These are phyloP conservation scores for Dynastes tityus DNA, from an alignment of 2,888 invertebrate genomes.

Conservation along the genomic window DNA sequence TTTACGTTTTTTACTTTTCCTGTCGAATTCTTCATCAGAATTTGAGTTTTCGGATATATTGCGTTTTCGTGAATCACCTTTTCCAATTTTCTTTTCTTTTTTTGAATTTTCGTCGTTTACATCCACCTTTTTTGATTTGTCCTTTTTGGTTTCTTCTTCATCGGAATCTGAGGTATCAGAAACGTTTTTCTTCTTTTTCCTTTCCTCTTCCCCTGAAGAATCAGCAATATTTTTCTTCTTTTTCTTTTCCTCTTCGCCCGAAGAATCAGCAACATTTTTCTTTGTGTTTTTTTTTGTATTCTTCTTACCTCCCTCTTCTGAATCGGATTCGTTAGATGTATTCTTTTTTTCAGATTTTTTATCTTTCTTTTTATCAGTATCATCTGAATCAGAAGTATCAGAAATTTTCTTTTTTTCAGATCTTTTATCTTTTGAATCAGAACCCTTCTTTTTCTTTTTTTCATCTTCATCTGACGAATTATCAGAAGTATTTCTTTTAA, in stretches of 20 bases:
- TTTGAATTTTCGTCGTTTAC: slow-evolving; percentile 42
- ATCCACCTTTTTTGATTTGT: slow-evolving; percentile 49
- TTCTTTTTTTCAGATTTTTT: slow-evolving; percentile 62
- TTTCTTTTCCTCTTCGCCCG: slow-evolving; percentile 48
- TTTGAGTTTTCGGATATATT: slow-evolving; percentile 53
- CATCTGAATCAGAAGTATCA: slow-evolving; percentile 60
- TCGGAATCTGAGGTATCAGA: slow-evolving; percentile 57
- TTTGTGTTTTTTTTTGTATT: slow-evolving; percentile 47
- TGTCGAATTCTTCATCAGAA: slow-evolving; percentile 44
- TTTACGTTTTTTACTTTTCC: slow-evolving; percentile 48
- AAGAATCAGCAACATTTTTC: slow-evolving; percentile 46
- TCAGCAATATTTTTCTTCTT: slow-evolving; percentile 49
- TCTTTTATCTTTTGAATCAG: slow-evolving; percentile 55
- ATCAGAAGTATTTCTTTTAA: slow-evolving; percentile 16
- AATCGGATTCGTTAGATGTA: slow-evolving; percentile 45
- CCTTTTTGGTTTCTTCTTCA: slow-evolving; percentile 39
- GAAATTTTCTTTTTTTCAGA: slow-evolving; percentile 61
- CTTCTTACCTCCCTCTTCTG: slow-evolving; percentile 47
- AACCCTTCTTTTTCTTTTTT: slow-evolving; percentile 67
- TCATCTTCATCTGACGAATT: slow-evolving; percentile 47
- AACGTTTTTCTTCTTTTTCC: slow-evolving; percentile 48
- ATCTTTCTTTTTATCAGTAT: slow-evolving; percentile 61
- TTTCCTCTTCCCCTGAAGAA: slow-evolving; percentile 48
- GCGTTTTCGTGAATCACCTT: slow-evolving; percentile 40
- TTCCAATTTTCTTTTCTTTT: slow-evolving; percentile 46